Conservation (phyloP, 2,888 invertebrate genomes). For the Lymantria monacha region DNA sequence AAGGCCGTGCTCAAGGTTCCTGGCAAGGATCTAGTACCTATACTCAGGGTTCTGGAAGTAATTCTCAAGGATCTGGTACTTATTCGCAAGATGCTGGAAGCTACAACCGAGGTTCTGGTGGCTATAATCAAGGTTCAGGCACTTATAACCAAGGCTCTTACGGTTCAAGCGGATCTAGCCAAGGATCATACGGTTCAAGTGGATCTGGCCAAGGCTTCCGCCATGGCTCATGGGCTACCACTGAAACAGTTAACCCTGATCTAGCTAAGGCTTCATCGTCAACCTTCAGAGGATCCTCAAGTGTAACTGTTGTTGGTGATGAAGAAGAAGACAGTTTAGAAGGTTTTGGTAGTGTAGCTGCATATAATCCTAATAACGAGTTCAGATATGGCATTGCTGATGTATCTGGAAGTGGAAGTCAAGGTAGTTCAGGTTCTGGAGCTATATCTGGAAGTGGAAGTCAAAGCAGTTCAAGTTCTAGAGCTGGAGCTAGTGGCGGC, state of each 20-base stretch:
- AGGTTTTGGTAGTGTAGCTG: slow-evolving; percentile 65
- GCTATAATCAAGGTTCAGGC: slow-evolving; percentile 15
- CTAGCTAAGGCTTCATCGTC: slow-evolving; percentile 68
- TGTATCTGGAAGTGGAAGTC: slow-evolving; percentile 46
- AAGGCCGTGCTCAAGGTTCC: slow-evolving; percentile 15
- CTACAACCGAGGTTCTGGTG: slow-evolving; percentile 20
- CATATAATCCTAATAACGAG: slow-evolving; percentile 64
- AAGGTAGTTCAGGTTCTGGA: slow-evolving; percentile 19
- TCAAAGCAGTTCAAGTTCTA: slow-evolving; percentile 13
- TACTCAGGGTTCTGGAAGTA: slow-evolving; percentile 10
- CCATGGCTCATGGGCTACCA: slow-evolving; percentile 70
- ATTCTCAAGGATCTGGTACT: slow-evolving; percentile 15
- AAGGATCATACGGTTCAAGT: slow-evolving; percentile 22
- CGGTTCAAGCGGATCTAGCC: slow-evolving; percentile 31
- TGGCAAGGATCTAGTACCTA: slow-evolving; percentile 10
- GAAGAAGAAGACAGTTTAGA: slow-evolving; percentile 64
- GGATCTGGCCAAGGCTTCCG: slow-evolving; percentile 53
- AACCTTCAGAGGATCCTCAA: slow-evolving; percentile 53
- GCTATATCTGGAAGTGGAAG: slow-evolving; percentile 13
- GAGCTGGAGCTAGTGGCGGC: too few relatives aligned
- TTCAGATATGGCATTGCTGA: slow-evolving; percentile 69
- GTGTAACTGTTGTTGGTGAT: slow-evolving; percentile 65
- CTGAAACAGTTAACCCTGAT: slow-evolving; percentile 73
- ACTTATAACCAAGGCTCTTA: slow-evolving; percentile 7
- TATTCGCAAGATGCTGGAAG: slow-evolving; percentile 15